Evolutionary conservation across 2,113 vertebrate genomes (phyloP).

Genomic region (Notechis scutatus): DNA sequence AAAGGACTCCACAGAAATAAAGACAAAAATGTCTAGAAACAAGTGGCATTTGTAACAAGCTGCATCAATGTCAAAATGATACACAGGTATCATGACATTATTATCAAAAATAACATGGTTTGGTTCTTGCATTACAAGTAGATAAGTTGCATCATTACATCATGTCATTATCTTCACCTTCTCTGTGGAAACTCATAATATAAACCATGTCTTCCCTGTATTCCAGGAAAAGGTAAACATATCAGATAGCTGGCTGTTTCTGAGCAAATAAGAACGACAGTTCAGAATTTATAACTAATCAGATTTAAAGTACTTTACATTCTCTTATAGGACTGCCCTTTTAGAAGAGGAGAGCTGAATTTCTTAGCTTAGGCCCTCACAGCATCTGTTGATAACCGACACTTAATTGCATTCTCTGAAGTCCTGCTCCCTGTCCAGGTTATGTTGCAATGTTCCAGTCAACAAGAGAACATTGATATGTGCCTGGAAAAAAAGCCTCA

Average conservation of each 20-base stretch:
- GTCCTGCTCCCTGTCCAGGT: background rate
- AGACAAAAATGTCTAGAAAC: background rate
- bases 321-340: background rate
- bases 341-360: background rate
- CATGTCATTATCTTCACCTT: background rate
- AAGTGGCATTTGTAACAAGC: background rate
- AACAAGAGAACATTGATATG: background rate
- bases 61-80: background rate
- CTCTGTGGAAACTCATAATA: background rate
- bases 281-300: background rate
- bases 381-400: background rate
- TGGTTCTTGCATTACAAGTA: background rate
- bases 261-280: background rate
- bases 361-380: background rate
- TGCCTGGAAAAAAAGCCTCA: background rate
- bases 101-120: background rate
- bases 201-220: background rate
- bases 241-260: background rate
- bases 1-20: background rate
- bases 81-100: background rate
- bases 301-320: background rate
- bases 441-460: background rate
- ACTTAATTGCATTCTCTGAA: background rate
- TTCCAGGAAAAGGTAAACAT: background rate
- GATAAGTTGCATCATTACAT: background rate